These are phyloP conservation scores for Hippopotamus amphibius DNA, from an alignment of 2,113 vertebrate species.

Conservation along the genomic window DNA sequence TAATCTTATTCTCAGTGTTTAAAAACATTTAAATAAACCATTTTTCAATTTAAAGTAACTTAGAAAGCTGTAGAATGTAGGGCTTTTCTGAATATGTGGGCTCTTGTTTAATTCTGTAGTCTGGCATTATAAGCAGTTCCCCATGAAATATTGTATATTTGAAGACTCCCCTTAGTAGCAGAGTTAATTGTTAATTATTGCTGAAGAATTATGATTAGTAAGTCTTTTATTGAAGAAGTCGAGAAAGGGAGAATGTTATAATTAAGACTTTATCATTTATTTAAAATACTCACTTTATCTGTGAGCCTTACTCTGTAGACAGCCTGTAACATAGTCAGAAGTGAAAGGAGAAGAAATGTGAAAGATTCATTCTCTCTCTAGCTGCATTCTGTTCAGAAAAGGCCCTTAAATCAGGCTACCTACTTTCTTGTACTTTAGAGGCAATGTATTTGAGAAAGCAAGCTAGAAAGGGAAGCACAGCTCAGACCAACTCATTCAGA, in stretches of 20 bases:
- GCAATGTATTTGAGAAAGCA: not conserved
- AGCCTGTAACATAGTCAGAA: not conserved
- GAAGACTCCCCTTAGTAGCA: not conserved
- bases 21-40: not conserved
- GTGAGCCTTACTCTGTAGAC: not conserved
- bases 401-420: not conserved
- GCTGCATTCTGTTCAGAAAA: not conserved
- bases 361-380: not conserved
- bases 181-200: not conserved
- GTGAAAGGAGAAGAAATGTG: not conserved
- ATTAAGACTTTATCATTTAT: slow-evolving; percentile 23
- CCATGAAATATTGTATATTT: not conserved
- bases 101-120: not conserved
- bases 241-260: not conserved
- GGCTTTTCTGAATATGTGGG: not conserved
- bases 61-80: slow-evolving; percentile 9
- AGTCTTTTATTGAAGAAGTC: slow-evolving; percentile 28
- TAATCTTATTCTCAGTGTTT: slow-evolving; percentile 39
- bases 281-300: slow-evolving; percentile 27
- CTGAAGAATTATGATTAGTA: not conserved
- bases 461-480: not conserved
- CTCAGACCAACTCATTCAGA: not conserved
- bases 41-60: slow-evolving; percentile 29
- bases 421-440: not conserved
- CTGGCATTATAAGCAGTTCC: not conserved